phyloP scores from a whole-genome alignment of 2,113 vertebrate genomes.

The Miniopterus natalensis region DNA sequence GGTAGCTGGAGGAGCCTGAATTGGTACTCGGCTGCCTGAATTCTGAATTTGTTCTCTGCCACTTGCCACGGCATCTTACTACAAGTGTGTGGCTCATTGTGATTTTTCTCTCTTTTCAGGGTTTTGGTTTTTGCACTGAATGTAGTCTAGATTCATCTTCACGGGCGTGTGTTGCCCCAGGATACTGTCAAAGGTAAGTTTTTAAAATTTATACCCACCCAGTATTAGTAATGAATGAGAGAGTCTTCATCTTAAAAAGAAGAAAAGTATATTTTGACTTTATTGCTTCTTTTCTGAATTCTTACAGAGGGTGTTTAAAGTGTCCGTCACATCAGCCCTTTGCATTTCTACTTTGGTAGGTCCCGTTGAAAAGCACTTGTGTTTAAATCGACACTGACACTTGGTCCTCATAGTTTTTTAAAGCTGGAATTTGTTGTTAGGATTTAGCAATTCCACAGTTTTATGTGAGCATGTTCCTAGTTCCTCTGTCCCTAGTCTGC shows the following conservation, averaged over 20 bases:
- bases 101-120: slow-evolving; percentile 76
- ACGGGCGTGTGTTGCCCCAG: slow-evolving; percentile 87
- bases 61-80: not conserved
- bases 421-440: slow-evolving; percentile 38
- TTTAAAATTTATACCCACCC: not conserved
- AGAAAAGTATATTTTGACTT: not conserved
- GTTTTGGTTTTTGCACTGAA: slow-evolving; percentile 89
- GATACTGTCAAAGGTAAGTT: slow-evolving; percentile 90
- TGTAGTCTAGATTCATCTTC: slow-evolving; percentile 88
- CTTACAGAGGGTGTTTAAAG: not conserved
- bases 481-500: not conserved
- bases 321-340: not conserved
- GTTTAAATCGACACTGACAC: not conserved
- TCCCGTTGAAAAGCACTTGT: slow-evolving; percentile 17
- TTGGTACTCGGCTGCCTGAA: not conserved
- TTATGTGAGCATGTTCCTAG: not conserved
- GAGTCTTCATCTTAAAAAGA: slow-evolving; percentile 12
- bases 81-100: not conserved
- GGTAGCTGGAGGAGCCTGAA: not conserved
- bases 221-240: slow-evolving; percentile 29
- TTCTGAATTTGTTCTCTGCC: not conserved
- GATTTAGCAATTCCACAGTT: not conserved
- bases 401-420: not conserved
- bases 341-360: not conserved
- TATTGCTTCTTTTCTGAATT: not conserved